A percentile compares a stretch with the other conserved stretches of the same genome.
phyloP scores from a whole-genome alignment of 2,797 vertebrate species.

The Sebastes cheni region DNA sequence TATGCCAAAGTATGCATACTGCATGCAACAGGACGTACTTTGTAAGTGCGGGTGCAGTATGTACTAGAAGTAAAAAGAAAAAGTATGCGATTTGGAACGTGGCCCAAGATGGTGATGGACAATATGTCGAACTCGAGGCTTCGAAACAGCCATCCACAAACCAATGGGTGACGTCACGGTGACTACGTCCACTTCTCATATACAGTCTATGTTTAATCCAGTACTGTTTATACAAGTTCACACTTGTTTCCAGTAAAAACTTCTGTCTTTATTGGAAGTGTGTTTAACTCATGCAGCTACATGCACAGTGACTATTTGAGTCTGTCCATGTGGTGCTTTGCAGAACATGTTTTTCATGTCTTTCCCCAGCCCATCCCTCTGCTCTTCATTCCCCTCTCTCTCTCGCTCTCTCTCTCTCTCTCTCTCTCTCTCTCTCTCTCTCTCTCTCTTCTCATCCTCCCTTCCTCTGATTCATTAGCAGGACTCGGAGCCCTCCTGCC shows the following conservation, averaged over 20 bases:
- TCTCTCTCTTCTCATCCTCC: background rate
- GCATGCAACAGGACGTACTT: too few species aligned
- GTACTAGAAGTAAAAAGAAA: too few species aligned
- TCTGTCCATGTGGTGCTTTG: background rate
- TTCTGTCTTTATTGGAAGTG: too few species aligned
- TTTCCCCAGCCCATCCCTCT: background rate
- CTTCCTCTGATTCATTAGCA: conserved; percentile 66
- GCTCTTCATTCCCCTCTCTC: background rate
- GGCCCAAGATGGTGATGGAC: too few species aligned
- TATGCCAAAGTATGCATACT: too few species aligned
- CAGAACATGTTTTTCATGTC: background rate
- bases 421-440: background rate
- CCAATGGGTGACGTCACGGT: too few species aligned
- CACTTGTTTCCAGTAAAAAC: background rate
- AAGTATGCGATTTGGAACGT: too few species aligned
- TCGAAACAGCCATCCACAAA: too few species aligned
- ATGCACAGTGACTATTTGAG: background rate
- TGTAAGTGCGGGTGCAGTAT: too few species aligned
- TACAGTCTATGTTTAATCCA: background rate
- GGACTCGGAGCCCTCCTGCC: conserved; percentile 34
- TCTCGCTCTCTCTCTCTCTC: too few species aligned
- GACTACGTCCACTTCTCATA: too few species aligned
- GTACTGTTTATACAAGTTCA: background rate
- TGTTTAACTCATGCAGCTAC: background rate
- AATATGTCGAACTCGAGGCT: too few species aligned